Conservation (phyloP, 2,888 invertebrate species). For the Mimas tiliae region DNA sequence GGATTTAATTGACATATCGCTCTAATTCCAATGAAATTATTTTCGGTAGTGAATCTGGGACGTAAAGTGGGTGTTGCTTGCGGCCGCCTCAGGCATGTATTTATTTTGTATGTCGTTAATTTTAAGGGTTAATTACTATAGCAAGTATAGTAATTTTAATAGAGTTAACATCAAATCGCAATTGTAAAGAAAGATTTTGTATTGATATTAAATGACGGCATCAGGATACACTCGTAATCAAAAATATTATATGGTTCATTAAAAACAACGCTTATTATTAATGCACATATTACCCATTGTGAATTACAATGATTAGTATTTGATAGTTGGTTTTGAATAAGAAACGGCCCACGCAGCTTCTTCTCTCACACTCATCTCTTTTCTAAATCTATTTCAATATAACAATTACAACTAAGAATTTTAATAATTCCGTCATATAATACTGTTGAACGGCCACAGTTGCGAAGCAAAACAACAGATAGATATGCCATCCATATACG, state of each 20-base stretch:
- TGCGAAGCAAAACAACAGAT: not conserved
- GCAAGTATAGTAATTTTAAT: too few species aligned
- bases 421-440: not conserved
- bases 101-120: not conserved
- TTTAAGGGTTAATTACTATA: not conserved
- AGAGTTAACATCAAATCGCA: not conserved
- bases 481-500: not conserved
- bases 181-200: not conserved
- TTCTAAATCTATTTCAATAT: too few species aligned
- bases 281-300: too few species aligned
- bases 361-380: too few species aligned
- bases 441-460: not conserved
- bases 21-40: conserved; percentile 13
- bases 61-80: conserved; percentile 32
- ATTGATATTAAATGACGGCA: not conserved
- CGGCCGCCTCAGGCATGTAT: not conserved
- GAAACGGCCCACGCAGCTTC: too few species aligned
- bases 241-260: too few species aligned
- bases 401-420: too few species aligned
- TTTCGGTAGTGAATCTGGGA: conserved; percentile 29
- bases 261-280: too few species aligned
- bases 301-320: too few species aligned
- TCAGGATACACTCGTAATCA: too few species aligned
- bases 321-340: too few species aligned
- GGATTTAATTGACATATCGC: conserved; percentile 19